A percentile compares a stretch with the other conserved stretches of the same genome.
These are phyloP conservation scores for Hoplias malabaricus DNA, from an alignment of 2,113 vertebrate species.

Conservation along the genomic window DNA sequence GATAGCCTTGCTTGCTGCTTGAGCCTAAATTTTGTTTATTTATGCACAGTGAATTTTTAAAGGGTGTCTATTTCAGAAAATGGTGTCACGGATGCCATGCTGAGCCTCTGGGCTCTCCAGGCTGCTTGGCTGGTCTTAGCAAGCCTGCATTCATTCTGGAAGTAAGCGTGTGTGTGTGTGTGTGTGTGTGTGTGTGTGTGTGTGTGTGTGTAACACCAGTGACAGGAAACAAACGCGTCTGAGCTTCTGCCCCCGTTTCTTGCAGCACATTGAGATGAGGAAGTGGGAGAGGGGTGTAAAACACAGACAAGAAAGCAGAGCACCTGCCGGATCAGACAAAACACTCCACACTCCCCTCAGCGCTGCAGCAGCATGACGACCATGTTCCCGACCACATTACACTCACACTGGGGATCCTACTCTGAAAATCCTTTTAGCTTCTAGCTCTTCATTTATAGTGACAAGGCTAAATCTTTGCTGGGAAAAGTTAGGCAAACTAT, in stretches of 20 bases:
- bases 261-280: neutral
- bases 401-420: neutral
- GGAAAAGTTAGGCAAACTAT: neutral
- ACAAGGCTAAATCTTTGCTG: neutral
- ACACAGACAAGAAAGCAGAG: neutral
- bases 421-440: neutral
- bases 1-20: neutral
- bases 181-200: slow-evolving; percentile 21
- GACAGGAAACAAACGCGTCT: slow-evolving; percentile 20
- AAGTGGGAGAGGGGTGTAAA: neutral
- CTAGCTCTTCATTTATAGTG: neutral
- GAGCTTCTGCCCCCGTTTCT: slow-evolving; percentile 27
- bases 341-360: neutral
- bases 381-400: neutral
- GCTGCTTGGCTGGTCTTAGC: slow-evolving; percentile 24
- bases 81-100: slow-evolving; percentile 44
- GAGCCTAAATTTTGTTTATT: slow-evolving; percentile 38
- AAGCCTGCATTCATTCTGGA: slow-evolving; percentile 23
- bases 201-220: slow-evolving; percentile 19
- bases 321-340: neutral
- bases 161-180: slow-evolving; percentile 19
- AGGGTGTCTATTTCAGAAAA: slow-evolving; percentile 54
- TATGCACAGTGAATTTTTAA: slow-evolving; percentile 48
- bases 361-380: neutral
- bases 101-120: slow-evolving; percentile 35